These are phyloP conservation scores for Mactra quadrangularis DNA, from an alignment of 1,140 invertebrate genomes.

Conservation along the genomic window DNA sequence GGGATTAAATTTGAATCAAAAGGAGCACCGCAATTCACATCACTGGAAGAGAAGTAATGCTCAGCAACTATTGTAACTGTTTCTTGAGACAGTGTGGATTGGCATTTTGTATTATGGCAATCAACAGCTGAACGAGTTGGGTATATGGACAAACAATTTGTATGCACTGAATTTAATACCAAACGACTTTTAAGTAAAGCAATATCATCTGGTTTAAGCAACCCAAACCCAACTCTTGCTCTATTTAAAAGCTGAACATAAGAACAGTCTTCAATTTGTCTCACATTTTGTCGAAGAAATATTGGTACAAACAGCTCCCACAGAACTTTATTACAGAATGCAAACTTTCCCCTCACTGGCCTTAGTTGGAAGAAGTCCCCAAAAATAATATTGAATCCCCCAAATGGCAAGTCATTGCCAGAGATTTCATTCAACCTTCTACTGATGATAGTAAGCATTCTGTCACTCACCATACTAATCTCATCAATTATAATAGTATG, in stretches of 20 bases:
- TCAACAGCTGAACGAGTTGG: neutral
- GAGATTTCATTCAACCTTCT: constrained; percentile 14
- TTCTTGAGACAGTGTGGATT: neutral
- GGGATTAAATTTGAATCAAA: neutral
- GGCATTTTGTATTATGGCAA: neutral
- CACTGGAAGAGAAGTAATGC: neutral
- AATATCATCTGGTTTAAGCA: neutral
- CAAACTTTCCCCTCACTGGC: constrained; percentile 10
- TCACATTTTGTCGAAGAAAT: neutral
- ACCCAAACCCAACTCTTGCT: neutral
- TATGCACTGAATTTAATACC: too few relatives aligned
- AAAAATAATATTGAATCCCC: too few relatives aligned
- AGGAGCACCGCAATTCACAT: neutral
- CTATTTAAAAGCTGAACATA: neutral
- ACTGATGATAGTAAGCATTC: constrained; percentile 18
- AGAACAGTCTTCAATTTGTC: neutral
- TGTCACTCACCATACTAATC: constrained; percentile 32
- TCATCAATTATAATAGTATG: constrained; percentile 28
- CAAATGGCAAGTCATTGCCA: constrained; percentile 12
- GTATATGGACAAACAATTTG: too few relatives aligned
- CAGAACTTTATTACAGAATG: neutral
- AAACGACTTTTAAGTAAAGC: neutral
- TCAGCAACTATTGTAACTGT: neutral
- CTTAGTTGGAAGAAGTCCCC: constrained; percentile 24
- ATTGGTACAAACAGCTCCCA: constrained; percentile 15